Evolutionary conservation across 2,888 invertebrate species (phyloP).

Genomic region (Leptogaster cylindrica): DNA sequence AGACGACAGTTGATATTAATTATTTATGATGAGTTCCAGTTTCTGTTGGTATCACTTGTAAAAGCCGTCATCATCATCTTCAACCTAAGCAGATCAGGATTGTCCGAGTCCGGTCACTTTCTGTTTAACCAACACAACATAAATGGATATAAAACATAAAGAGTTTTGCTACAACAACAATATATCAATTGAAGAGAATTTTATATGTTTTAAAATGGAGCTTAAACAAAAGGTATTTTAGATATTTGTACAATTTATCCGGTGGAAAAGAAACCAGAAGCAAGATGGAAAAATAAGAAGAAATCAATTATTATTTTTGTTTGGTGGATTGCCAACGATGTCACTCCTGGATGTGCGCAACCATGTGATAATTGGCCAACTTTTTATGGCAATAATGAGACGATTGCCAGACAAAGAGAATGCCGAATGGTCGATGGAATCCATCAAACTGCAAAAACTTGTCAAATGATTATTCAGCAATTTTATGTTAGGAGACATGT

Average conservation of each 20-base stretch:
- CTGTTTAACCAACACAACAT: too few species aligned
- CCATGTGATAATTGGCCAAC: constrained; percentile 31
- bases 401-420: constrained; percentile 10
- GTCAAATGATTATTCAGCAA: constrained; percentile 48
- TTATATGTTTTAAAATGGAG: too few species aligned
- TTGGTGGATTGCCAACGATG: constrained; percentile 13
- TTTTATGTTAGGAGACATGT: constrained; percentile 52
- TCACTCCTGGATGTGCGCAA: constrained; percentile 29
- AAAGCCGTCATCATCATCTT: too few species aligned
- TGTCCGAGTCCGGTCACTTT: too few species aligned
- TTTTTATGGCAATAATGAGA: constrained; percentile 27
- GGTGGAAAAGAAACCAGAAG: too few species aligned
- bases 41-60: too few species aligned
- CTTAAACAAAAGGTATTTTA: not conserved
- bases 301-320: constrained; percentile 4
- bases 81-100: too few species aligned
- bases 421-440: constrained; percentile 19
- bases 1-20: too few species aligned
- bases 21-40: too few species aligned
- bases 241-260: not conserved
- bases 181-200: too few species aligned
- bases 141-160: too few species aligned
- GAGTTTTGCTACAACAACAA: too few species aligned
- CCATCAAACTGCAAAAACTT: constrained; percentile 47
- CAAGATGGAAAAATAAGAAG: not conserved